A percentile compares a stretch with the other conserved stretches of the same genome.
Conservation (phyloP, 2,113 vertebrate genomes). For the Chlamydotis undulata region DNA sequence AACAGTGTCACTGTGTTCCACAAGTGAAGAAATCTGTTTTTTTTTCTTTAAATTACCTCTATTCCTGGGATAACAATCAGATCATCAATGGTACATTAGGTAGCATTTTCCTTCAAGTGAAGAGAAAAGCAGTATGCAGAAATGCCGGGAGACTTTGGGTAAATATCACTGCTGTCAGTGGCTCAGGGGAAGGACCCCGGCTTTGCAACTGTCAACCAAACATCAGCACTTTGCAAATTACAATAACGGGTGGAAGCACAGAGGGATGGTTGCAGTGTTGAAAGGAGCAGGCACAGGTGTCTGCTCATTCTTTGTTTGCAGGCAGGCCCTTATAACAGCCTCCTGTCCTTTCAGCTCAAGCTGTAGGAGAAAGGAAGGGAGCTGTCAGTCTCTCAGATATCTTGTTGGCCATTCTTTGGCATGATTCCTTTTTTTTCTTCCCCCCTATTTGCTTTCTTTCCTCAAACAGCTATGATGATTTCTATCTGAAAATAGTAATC, state of each 20-base stretch:
- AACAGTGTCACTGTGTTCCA: accelerated
- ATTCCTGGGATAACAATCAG: not conserved
- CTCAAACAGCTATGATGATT: not conserved
- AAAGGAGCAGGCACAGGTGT: not conserved
- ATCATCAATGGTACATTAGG: accelerated
- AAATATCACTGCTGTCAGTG: accelerated
- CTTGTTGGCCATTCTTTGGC: not conserved
- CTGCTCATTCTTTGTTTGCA: not conserved
- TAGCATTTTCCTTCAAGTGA: not conserved
- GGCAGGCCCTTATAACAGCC: not conserved
- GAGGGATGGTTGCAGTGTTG: not conserved
- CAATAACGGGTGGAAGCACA: not conserved
- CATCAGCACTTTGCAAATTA: not conserved
- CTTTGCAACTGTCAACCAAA: not conserved
- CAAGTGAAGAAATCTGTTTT: not conserved
- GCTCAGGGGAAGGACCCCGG: not conserved
- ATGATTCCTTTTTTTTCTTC: not conserved
- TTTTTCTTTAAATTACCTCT: not conserved
- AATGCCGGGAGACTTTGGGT: not conserved
- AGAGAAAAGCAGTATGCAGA: not conserved
- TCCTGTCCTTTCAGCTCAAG: not conserved
- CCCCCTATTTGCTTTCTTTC: not conserved
- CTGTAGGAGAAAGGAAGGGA: not conserved
- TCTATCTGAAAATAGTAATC: not conserved
- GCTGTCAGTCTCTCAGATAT: not conserved